Evolutionary conservation across 2,888 invertebrate genomes (phyloP), one percentile per base, ranked within the genome.

Genomic region (Dioctria rufipes): DNA sequence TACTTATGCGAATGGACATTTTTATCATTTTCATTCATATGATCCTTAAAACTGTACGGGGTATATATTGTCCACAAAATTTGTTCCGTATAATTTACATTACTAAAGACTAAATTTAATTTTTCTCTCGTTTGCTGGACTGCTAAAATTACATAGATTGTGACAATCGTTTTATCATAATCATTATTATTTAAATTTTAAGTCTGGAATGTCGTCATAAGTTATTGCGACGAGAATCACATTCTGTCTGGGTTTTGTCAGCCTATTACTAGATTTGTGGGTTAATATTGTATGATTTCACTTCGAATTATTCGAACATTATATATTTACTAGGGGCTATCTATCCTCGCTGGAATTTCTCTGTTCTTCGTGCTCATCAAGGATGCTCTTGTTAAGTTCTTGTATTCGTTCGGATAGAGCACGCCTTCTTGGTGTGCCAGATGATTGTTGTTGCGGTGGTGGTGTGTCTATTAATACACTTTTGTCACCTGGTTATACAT

Each of bases 391-490:
- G 84, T 89, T 89, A 54, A 89, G 85, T 86, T 89, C 89, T 85
- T 88, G 88, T 69, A 89, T 87, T 81, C 88, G 86, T 81, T 89
- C 88, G 61, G 89, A 89, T 83, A 89, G 85, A 54, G 88, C 89
- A 86, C 90, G 87, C 49, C 89, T 86, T 51, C 89, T 86, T 75
- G 88, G 88, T 80, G 89, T 88, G 82, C 88, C 87, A 82, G 89
- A 88, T 4, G 88, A 88, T 82, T 88, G 88, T 83, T 86, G 85
- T 81, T 88, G 88, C 91, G 93, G 93, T 81, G 88, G 88, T 91
- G 93, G 93, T 90, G 93, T 92, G 90, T 93, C 93, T 91, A 94
- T 93, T 90, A 94, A 92, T 90, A 93, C 94, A 91, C 93, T 93
- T 92, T 94, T 94, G 91, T 94, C 94, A 93, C 94, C 94, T 94